Evolutionary conservation across 2,888 invertebrate species (phyloP), one percentile per base, ranked within the genome.

Genomic region (Phrixothrix hirtus): DNA sequence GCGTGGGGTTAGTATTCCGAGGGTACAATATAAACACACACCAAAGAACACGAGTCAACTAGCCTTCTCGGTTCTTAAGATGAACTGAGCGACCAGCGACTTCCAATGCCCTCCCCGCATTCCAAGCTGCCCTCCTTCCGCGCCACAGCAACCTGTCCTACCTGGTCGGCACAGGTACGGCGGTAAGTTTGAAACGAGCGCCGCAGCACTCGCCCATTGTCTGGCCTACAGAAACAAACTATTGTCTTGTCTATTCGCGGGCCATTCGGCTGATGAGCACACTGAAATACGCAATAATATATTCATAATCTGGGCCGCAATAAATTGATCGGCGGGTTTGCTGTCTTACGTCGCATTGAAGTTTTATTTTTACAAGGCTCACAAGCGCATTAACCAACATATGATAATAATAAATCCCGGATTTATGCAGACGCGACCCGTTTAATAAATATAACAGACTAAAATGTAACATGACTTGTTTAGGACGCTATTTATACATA

Each of bases 171-270:
- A 66, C 66, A 68, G 68, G 67, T 67, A 66, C 60, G 65, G 66
- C 71, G 71, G 70, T 62, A 66, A 70, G 67, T 70, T 70, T 68
- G 62, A 70, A 71, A 70, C 57, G 58, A 61, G 54, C 48, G 55
- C 59, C 57, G 55, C 54, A 31, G 47, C 52, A 58, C 59, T 65
- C 61, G 63, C 64, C 68, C 71, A 71, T 72, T 72, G 72, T 72
- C 70, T 68, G 67, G 61, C 65, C 65, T 65, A 68, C 70, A 69
- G 70, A 71, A 69, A 70, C 72, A 66, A 65, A 70, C 73, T 70
- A 73, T 73, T 73, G 73, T 73, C 72, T 72, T 73, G 73, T 73
- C 73, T 71, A 70, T 71, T 72, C 64, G 67, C 70, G 59, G 67
- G 62, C 64, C 64, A 64, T 63, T 65, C 62, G 52, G 62, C 62